Evolutionary conservation across 64 coral and sea anemone genomes (phyloP).

Genomic region (Stylophora pistillata): DNA sequence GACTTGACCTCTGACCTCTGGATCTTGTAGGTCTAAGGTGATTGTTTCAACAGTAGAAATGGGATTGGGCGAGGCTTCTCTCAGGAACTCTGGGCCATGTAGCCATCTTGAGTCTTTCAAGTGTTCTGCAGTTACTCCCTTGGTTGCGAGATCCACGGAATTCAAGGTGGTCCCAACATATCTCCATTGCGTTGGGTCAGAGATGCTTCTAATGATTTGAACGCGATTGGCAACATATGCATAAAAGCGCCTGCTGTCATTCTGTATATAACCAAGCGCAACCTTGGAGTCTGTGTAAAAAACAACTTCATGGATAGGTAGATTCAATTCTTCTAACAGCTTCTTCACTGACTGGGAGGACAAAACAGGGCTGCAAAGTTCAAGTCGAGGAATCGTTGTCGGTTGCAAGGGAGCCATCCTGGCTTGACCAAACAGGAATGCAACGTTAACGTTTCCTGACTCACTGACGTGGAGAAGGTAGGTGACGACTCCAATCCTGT

Average conservation of each 20-base stretch:
- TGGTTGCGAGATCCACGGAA: constrained; percentile 37
- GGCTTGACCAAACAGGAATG: constrained; percentile 40
- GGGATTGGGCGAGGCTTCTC: constrained; percentile 42
- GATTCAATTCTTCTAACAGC: background rate
- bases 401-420: constrained; percentile 28
- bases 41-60: background rate
- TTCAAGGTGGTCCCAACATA: constrained; percentile 25
- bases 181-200: constrained; percentile 42
- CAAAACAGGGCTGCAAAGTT: constrained; percentile 40
- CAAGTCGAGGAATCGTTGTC: constrained; percentile 13
- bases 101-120: too few species aligned
- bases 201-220: background rate
- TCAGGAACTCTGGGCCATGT: too few species aligned
- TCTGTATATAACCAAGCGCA: constrained; percentile 26
- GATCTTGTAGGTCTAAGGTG: constrained; percentile 8
- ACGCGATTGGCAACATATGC: constrained; percentile 38
- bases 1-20: constrained; percentile 24
- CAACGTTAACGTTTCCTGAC: background rate
- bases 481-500: constrained; percentile 6
- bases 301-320: background rate
- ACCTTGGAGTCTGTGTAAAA: constrained; percentile 49
- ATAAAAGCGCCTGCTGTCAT: constrained; percentile 29
- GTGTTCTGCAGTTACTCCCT: background rate
- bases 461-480: constrained; percentile 39
- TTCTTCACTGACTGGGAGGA: background rate